Conservation (phyloP, 2,797 vertebrate genomes). For the Myiotriccus ornatus region DNA sequence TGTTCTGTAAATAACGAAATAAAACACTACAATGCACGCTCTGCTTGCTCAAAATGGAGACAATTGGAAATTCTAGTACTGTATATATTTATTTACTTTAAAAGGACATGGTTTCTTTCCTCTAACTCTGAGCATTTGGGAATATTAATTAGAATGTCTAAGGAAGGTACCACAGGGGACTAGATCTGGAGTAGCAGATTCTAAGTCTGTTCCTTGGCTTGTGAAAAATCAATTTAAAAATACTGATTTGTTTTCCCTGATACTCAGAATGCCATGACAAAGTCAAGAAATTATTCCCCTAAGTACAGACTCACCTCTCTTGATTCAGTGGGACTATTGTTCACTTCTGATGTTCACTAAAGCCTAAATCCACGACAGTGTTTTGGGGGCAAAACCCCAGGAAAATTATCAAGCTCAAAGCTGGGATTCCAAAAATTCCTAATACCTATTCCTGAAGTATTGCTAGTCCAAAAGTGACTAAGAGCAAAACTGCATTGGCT, state of each 20-base stretch:
- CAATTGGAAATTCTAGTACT: background rate
- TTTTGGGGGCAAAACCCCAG: background rate
- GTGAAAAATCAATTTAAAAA: background rate
- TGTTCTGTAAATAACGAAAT: conserved; percentile 31
- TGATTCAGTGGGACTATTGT: background rate
- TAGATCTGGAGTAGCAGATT: background rate
- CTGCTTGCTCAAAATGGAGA: background rate
- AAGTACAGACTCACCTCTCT: background rate
- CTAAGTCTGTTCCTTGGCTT: background rate
- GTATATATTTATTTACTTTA: background rate
- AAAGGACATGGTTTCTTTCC: background rate
- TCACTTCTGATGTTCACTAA: background rate
- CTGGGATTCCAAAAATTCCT: background rate
- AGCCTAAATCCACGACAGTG: background rate
- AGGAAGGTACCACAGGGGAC: background rate
- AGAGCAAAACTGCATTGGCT: background rate
- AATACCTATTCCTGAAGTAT: background rate
- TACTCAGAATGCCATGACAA: background rate
- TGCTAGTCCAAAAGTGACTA: background rate
- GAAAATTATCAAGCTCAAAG: background rate
- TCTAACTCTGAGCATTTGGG: background rate
- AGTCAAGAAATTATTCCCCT: background rate
- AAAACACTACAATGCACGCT: background rate
- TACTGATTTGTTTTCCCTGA: background rate
- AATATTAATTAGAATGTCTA: background rate